Evolutionary conservation across 2,113 vertebrate species (phyloP).

Genomic region (Pygathrix nemaeus): DNA sequence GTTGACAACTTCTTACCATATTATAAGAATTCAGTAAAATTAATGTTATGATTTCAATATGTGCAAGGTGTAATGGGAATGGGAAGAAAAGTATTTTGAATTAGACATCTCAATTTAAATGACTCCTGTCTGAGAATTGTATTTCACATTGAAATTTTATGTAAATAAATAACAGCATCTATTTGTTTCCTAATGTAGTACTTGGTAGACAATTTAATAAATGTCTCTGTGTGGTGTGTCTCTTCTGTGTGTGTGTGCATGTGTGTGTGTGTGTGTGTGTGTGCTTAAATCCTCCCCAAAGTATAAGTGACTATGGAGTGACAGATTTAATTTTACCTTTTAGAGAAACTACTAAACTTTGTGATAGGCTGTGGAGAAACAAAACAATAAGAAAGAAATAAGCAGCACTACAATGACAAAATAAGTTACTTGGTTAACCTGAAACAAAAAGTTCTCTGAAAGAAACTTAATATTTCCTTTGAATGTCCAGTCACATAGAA

Average conservation of each 20-base stretch:
- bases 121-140: background rate
- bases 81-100: background rate
- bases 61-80: background rate
- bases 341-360: slow-evolving; percentile 26
- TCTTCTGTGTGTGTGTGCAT: background rate
- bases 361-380: background rate
- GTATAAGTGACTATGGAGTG: background rate
- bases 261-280: background rate
- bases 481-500: background rate
- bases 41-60: background rate
- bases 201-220: background rate
- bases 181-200: background rate
- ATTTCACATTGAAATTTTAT: background rate
- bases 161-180: background rate
- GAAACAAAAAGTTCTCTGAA: background rate
- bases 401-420: background rate
- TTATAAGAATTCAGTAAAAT: background rate
- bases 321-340: slow-evolving; percentile 42
- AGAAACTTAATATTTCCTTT: slow-evolving; percentile 8
- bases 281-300: background rate
- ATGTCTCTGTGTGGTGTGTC: background rate
- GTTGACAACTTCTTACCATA: background rate
- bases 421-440: slow-evolving; percentile 6
- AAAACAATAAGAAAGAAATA: background rate
- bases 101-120: background rate